phyloP scores from a whole-genome alignment of 2,797 vertebrate species.

The Myiothlypis coronata region DNA sequence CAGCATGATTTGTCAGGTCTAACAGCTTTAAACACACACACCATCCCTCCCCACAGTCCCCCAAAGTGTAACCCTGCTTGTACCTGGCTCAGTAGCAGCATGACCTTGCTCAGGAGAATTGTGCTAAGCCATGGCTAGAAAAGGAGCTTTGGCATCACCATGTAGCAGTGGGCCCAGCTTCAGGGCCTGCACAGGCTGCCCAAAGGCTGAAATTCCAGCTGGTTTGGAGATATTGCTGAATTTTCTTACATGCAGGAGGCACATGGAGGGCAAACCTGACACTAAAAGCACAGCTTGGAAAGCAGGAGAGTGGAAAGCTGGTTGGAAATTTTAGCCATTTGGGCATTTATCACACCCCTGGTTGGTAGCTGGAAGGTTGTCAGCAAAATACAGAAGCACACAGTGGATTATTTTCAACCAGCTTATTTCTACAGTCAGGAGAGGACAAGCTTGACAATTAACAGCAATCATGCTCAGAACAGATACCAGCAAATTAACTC shows the following conservation, averaged over 20 bases:
- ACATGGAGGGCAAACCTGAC: neutral
- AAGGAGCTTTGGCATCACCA: neutral
- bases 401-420: neutral
- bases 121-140: neutral
- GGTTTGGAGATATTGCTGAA: neutral
- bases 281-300: neutral
- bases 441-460: conserved; percentile 25
- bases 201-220: neutral
- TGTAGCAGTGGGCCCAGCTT: rapidly evolving
- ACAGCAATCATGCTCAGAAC: conserved; percentile 9
- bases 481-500: conserved; percentile 52
- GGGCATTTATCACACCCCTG: neutral
- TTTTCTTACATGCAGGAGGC: neutral
- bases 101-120: neutral
- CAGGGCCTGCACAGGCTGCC: neutral
- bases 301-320: neutral
- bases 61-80: neutral
- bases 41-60: neutral
- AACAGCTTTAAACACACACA: neutral
- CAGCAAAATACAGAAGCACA: neutral
- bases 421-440: conserved; percentile 16
- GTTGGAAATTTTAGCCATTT: neutral
- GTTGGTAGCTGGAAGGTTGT: neutral
- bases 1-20: neutral
- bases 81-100: neutral